A percentile compares a stretch with the other conserved stretches of the same genome.
These are phyloP conservation scores for Phymatocera aterrima DNA, from an alignment of 2,888 invertebrate genomes.

Conservation along the genomic window DNA sequence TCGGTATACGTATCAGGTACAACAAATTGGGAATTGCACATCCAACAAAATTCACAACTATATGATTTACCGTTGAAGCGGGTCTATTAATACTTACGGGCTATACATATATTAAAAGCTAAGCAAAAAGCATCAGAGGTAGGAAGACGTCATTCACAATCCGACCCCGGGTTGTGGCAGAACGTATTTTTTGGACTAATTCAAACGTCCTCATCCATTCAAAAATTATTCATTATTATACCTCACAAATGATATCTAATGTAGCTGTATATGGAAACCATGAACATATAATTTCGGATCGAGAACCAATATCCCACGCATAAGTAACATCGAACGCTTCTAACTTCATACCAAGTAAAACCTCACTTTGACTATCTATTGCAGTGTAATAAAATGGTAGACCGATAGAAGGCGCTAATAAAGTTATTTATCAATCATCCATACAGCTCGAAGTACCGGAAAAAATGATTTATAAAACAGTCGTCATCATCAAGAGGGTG, in stretches of 20 bases:
- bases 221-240: conserved; percentile 29
- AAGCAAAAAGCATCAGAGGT: conserved; percentile 13
- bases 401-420: no score
- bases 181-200: conserved; percentile 34
- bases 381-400: no score
- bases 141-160: conserved; percentile 22
- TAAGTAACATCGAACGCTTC: background rate
- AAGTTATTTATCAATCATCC: no score
- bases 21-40: background rate
- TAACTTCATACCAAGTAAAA: no score
- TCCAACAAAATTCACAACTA: background rate
- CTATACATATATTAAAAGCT: conserved; percentile 17
- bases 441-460: no score
- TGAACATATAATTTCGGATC: background rate
- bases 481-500: no score
- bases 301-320: background rate
- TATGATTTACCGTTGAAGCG: background rate
- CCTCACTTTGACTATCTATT: no score
- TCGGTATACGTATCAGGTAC: background rate
- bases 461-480: no score
- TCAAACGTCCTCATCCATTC: conserved; percentile 34
- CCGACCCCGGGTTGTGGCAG: conserved; percentile 5
- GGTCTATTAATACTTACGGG: conserved; percentile 29
- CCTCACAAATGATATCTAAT: background rate
- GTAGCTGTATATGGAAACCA: conserved; percentile 14